Evolutionary conservation across 2,113 vertebrate species (phyloP).

Genomic region (Halichoerus grypus): DNA sequence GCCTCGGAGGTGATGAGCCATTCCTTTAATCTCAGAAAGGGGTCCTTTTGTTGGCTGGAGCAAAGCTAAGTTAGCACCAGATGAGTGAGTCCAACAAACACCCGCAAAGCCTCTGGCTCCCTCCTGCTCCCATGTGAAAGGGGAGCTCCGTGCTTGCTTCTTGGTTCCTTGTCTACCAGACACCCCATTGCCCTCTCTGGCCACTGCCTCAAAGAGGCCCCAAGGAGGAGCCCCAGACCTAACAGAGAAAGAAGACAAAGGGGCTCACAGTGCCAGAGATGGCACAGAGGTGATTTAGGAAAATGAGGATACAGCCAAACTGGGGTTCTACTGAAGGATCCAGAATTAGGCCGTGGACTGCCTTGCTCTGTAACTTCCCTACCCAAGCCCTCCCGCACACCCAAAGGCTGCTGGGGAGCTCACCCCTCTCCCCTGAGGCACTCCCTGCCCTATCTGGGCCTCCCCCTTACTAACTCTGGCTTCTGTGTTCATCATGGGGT

Average conservation of each 20-base stretch:
- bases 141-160: background rate
- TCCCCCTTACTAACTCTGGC: background rate
- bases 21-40: background rate
- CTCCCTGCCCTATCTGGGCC: background rate
- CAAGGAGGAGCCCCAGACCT: background rate
- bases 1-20: background rate
- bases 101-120: background rate
- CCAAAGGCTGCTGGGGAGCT: background rate
- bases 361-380: background rate
- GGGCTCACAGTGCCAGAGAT: background rate
- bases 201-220: background rate
- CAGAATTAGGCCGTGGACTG: background rate
- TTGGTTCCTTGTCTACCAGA: background rate
- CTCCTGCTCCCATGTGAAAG: background rate
- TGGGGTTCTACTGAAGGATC: background rate
- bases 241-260: background rate
- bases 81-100: background rate
- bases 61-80: background rate
- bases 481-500: conserved; percentile 43
- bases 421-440: background rate
- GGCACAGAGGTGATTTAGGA: background rate
- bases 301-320: background rate
- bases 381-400: background rate
- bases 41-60: background rate
- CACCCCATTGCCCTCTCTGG: background rate